These are phyloP conservation scores for Endomychus coccineus DNA, from an alignment of 2,888 invertebrate species.

Conservation along the genomic window DNA sequence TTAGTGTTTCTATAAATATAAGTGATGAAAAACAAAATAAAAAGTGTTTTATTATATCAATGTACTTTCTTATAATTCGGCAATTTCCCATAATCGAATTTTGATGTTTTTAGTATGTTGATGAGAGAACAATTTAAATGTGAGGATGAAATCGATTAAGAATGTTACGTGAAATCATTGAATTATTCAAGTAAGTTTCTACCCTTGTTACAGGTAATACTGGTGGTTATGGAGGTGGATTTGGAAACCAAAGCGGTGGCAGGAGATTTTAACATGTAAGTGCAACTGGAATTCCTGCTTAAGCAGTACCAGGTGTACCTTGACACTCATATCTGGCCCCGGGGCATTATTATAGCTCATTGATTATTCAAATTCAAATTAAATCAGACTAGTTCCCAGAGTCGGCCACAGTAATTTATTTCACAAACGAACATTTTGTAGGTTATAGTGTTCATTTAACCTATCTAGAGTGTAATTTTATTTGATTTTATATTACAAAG, in stretches of 20 bases:
- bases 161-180: no score
- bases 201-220: conserved; percentile 32
- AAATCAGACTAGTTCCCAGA: no score
- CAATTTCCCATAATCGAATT: no score
- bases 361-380: conserved; percentile 3
- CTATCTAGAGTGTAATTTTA: conserved; percentile 4
- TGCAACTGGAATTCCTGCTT: conserved; percentile 25
- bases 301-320: conserved; percentile 27
- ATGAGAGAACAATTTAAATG: no score
- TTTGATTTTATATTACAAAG: conserved; percentile 1
- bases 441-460: conserved; percentile 3
- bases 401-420: conserved; percentile 3
- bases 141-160: no score
- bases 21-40: no score
- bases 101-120: no score
- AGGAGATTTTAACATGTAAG: conserved; percentile 39
- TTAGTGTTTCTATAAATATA: no score
- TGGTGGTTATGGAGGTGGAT: conserved; percentile 39
- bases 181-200: no score
- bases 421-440: conserved; percentile 1
- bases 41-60: no score
- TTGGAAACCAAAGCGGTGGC: conserved; percentile 34
- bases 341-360: conserved; percentile 6
- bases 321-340: conserved; percentile 5
- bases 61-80: no score